Evolutionary conservation across 2,113 vertebrate species (phyloP), one percentile per base, ranked within the genome.

Genomic region (Tapirus terrestris): DNA sequence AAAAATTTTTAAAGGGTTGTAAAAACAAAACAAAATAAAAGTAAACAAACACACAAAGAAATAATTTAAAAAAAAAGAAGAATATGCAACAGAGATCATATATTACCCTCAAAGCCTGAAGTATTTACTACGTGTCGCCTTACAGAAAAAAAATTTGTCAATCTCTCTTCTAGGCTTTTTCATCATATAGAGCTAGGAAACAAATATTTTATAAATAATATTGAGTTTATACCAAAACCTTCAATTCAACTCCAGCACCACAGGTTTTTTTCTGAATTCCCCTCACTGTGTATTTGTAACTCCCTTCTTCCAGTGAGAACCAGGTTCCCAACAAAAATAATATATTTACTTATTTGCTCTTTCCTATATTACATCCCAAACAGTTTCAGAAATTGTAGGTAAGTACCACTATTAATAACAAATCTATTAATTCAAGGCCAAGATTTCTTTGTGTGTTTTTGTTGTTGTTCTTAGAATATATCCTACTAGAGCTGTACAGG

Each of bases 141-240:
- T 75, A 60, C 3, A 33, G 43, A 29, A 45, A 94, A 72, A 76
- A 58, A 82, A 60, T 7, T 73, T 68, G 7, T 58, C 51, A 20
- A 11, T 83, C 68, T 76, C n/a, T 61, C 12, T 51, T 63, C 27
- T 72, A 25, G n/a, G 17, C n/a, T 63, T 83, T 77, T 68, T 56
- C 45, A 89, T 10, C n/a, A 70, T 73, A n/a, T 17, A 91, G 56
- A 86, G 8, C 13, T 91, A 48, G 23, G 77, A 20, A 77, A 89
- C 39, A 92, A 89, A 58, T 80, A 89, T 65, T 97, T 89, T 73
- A 3, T 56, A 48, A 83, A 56, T 95, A 58, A 29, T 84, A 33
- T 13, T 61, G 73, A 48, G 4, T 79, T 81, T 53, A 48, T 89
- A 83, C n/a, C 72, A 61, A 33, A 88, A 72, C 31, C 45, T 67